Evolutionary conservation across 1,140 invertebrate species (phyloP).

Genomic region (Atta colombica): DNA sequence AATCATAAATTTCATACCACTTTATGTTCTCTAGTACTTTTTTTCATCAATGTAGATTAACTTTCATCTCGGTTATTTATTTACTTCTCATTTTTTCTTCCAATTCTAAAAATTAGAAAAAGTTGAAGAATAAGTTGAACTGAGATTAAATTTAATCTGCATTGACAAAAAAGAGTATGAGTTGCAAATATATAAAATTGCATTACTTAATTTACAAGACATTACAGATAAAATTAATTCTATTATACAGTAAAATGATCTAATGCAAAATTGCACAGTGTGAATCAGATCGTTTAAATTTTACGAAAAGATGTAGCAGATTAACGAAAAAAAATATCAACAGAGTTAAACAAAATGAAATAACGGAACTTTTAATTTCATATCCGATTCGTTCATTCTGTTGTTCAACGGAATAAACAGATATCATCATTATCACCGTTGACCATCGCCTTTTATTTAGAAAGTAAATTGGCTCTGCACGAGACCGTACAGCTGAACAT

Average conservation of each 20-base stretch:
- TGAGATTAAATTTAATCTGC: too few relatives aligned
- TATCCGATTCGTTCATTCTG: neutral
- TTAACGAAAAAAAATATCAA: neutral
- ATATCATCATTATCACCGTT: neutral
- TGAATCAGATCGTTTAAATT: conserved; percentile 7
- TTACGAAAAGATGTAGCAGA: neutral
- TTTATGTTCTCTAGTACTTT: neutral
- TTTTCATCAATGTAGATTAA: too few relatives aligned
- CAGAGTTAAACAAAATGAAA: neutral
- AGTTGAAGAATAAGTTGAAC: too few relatives aligned
- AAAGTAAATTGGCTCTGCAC: conserved; percentile 17
- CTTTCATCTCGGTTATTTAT: too few relatives aligned
- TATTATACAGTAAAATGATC: neutral
- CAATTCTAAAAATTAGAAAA: too few relatives aligned
- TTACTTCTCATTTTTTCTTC: too few relatives aligned
- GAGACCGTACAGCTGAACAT: neutral
- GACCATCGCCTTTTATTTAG: neutral
- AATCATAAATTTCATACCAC: neutral
- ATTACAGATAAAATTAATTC: neutral
- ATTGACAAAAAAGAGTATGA: neutral
- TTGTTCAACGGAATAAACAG: neutral
- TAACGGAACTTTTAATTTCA: conserved; percentile 7
- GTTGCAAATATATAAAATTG: neutral
- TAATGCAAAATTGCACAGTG: neutral
- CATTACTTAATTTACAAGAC: conserved; percentile 13